Evolutionary conservation across 2,797 vertebrate genomes (phyloP), one percentile per base, ranked within the genome.

Genomic region (Myotis daubentonii): DNA sequence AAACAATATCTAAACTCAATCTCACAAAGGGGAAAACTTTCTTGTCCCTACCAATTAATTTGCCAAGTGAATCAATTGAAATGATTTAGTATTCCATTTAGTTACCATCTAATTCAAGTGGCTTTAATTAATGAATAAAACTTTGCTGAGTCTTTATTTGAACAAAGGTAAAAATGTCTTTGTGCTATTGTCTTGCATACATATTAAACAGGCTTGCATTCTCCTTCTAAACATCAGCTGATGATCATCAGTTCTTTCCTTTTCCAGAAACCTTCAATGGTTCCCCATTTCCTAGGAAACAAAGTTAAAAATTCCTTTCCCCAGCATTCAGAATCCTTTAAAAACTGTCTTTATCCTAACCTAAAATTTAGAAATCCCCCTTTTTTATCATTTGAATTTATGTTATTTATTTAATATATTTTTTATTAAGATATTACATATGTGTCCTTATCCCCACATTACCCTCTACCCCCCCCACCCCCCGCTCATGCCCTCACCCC

Each of bases 61-160:
- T 86, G 0, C 2, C 88, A 93, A 30, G 3, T 7, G 23, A 93
- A 94, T 66, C 51, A 93, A 91, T 78, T 93, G 92, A 96, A 93
- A 90, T 49, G 41, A 87, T 20, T 93, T 84, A 87, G 80, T 92
- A 87, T 71, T 70, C 30, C 47, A 72, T 53, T n/a, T 41, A 41
- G 44, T 85, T 91, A 78, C 3, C 0, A 22, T 76, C 30, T 72
- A 68, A 87, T 95, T 96, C 71, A 87, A 90, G 66, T 94, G 36
- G 51, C 89, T 94, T 90, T 80, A 83, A 91, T 74, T 91, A 75
- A 75, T 28, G 15, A 53, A 96, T 76, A 62, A 94, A 96, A 80
- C 19, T n/a, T 71, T 28, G 49, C n/a, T 75, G 55, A 68, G 10
- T 23, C 13, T 86, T 87, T 94, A 74, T 30, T 71, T 93, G 82